Base-by-base conservation (phyloP, 35 echinoderm and acorn worm species). In the Strongylocentrotus purpuratus region DNA sequence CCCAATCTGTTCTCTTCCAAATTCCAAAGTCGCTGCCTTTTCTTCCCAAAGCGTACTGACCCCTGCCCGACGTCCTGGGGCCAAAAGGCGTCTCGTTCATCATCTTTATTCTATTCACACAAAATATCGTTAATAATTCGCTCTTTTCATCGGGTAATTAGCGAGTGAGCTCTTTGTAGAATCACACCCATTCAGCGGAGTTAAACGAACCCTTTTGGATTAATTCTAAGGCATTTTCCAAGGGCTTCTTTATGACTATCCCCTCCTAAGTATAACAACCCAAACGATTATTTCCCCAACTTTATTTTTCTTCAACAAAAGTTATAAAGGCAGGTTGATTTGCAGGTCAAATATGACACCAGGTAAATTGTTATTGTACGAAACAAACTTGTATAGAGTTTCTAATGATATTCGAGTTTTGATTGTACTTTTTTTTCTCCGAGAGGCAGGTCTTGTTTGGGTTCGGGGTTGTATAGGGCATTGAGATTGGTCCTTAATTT, bases 81-180 rank as follows among this genome's bases (percentile, higher is more conserved):
- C 45, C 31, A 45, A 41, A 89, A 89, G 41, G 31, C 87, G 33
- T 46, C 87, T 46, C 87, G 9, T 89, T 46, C 41, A 89, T 89
- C 87, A 89, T 89, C 87, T 89, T 46, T 89, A 45, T 89, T 45
- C 87, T 17, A 41, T 89, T 32, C 86, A 89, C 12, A 45, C 33
- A 89, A 46, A 46, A 46, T 33, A 89, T 18, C 20, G 20, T 45
- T 33, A 46, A 89, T 89, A 89, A 41, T 89, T 89, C 87, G 45
- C 20, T 17, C 87, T 89, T 89, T 89, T 89, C 87, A 89, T 33
- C 45, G 45, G n/a, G 87, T 89, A 89, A 89, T 89, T 89, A 89
- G 87, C 87, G 33, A 45, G 32, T 89, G 87, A 89, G 45, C 14
- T 46, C 45, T 45, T 89, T 89, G 87, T 89, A 31, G 20, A 89